These are phyloP conservation scores for Drosophila nigromelanica DNA, from an alignment of 1,140 invertebrate genomes.

Conservation along the genomic window DNA sequence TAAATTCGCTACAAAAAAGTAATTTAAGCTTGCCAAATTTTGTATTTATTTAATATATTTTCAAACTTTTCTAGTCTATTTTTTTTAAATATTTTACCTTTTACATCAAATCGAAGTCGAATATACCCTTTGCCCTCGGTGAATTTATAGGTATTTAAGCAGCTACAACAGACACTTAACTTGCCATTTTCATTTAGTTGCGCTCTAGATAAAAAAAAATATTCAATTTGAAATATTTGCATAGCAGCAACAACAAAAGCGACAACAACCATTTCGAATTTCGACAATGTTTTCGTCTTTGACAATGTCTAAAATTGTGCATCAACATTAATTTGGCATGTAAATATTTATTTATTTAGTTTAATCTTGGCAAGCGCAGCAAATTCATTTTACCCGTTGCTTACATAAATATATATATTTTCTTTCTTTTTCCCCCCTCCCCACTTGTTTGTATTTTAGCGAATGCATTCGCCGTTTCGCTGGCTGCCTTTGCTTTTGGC, in stretches of 20 bases:
- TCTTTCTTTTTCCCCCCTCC: slow-evolving; percentile 6
- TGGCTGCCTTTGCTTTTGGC: slow-evolving; percentile 29
- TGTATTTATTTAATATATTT: neutral
- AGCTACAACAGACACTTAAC: slow-evolving; percentile 17
- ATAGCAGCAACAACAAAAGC: slow-evolving; percentile 12
- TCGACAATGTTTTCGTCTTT: slow-evolving; percentile 24
- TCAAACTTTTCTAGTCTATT: too few species aligned
- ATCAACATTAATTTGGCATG: slow-evolving; percentile 63
- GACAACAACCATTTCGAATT: neutral
- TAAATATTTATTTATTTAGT: slow-evolving; percentile 64
- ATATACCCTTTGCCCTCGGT: neutral
- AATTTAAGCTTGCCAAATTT: too few species aligned
- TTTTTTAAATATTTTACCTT: too few species aligned
- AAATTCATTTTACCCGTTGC: slow-evolving; percentile 6
- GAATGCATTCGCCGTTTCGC: slow-evolving; percentile 37
- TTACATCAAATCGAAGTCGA: neutral
- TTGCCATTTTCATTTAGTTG: slow-evolving; percentile 46
- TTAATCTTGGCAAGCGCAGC: slow-evolving; percentile 42
- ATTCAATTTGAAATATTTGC: slow-evolving; percentile 43
- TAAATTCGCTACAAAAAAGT: too few species aligned
- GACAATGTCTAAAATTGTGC: slow-evolving; percentile 48
- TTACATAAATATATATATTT: neutral
- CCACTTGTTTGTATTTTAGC: slow-evolving; percentile 13
- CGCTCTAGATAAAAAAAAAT: slow-evolving; percentile 46
- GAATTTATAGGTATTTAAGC: neutral